These are phyloP conservation scores for Aelia acuminata DNA, from an alignment of 2,888 invertebrate genomes.

Conservation along the genomic window DNA sequence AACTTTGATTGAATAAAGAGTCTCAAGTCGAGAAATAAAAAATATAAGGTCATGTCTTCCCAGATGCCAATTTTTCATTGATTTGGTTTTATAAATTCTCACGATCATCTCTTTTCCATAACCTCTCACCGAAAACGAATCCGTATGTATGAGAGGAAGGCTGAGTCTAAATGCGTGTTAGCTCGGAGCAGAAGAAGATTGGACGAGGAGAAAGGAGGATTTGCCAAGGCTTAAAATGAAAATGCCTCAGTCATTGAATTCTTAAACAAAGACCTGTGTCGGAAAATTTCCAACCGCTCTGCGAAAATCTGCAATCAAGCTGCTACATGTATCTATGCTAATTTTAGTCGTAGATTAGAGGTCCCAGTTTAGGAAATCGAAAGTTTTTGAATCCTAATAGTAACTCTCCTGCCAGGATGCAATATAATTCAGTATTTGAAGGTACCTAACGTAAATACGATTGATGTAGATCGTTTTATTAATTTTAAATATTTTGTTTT, in stretches of 20 bases:
- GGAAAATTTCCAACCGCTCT: not conserved
- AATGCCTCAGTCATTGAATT: slow-evolving; percentile 15
- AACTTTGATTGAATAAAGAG: too few species aligned
- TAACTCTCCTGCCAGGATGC: not conserved
- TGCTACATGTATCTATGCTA: slow-evolving; percentile 7
- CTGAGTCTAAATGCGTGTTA: not conserved
- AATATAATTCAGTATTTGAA: too few species aligned
- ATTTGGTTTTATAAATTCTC: not conserved
- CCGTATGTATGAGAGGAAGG: not conserved
- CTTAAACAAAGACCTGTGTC: slow-evolving; percentile 30
- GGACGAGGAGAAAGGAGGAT: not conserved
- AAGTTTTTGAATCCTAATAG: not conserved
- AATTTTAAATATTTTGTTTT: too few species aligned
- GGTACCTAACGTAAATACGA: too few species aligned
- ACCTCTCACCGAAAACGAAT: not conserved
- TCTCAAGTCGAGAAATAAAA: too few species aligned
- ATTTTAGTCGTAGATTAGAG: not conserved
- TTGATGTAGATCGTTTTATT: too few species aligned
- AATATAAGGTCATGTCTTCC: too few species aligned
- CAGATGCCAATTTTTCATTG: not conserved
- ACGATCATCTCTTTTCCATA: not conserved
- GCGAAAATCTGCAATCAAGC: not conserved
- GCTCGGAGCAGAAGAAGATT: not conserved
- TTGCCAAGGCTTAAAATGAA: not conserved
- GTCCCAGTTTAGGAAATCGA: not conserved